Conservation (phyloP, 2,888 invertebrate species). For the Metallyticus violacea region DNA sequence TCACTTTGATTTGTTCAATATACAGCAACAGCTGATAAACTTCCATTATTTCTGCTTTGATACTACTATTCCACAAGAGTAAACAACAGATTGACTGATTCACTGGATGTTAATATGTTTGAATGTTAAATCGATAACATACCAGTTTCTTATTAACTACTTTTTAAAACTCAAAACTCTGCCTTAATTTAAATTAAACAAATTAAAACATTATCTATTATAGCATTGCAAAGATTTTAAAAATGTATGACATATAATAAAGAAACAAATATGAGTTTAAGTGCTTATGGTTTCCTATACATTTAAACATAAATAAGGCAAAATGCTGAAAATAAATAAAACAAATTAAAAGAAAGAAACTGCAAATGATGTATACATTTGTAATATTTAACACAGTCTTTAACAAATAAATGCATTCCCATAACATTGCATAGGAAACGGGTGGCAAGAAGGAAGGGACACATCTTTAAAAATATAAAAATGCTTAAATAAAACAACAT, state of each 20-base stretch:
- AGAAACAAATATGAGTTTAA: not conserved
- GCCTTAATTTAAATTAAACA: not conserved
- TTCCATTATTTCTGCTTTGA: not conserved
- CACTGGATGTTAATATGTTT: not conserved
- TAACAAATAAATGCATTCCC: not conserved
- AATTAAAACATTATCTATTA: not conserved
- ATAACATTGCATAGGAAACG: not conserved
- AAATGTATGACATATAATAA: not conserved
- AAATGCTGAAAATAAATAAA: not conserved
- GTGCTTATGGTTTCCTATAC: not conserved
- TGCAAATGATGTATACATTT: not conserved
- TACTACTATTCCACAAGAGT: no score
- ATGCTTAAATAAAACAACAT: not conserved
- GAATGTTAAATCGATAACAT: not conserved
- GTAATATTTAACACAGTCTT: not conserved
- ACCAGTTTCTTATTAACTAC: no score
- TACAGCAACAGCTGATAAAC: not conserved
- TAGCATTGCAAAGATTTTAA: not conserved
- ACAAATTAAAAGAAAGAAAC: not conserved
- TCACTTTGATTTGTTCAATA: not conserved
- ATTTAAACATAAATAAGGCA: not conserved
- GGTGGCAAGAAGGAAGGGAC: not conserved
- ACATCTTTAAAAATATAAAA: not conserved
- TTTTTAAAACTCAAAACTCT: no score
- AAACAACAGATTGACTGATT: no score